These are phyloP conservation scores for Leptopilina drosophilae DNA, from an alignment of 2,888 invertebrate species.

Conservation along the genomic window DNA sequence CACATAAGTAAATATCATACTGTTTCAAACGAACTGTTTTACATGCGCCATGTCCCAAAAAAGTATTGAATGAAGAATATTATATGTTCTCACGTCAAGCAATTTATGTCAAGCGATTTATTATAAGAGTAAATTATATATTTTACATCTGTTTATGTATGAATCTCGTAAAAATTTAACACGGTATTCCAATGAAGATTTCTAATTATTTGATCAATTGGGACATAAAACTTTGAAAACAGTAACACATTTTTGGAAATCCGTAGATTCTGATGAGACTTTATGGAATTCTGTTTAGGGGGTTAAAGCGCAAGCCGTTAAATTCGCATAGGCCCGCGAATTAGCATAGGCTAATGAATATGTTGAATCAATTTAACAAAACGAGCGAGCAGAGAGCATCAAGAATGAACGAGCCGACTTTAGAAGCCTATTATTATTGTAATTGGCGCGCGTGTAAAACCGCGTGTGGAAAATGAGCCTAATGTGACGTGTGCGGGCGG, in stretches of 20 bases:
- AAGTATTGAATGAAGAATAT: no score
- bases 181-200: not conserved
- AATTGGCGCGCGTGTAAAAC: constrained; percentile 75
- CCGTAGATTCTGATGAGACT: constrained; percentile 14
- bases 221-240: not conserved
- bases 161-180: no score
- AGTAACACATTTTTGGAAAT: constrained; percentile 15
- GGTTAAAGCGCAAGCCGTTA: constrained; percentile 49
- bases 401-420: constrained; percentile 60
- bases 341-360: constrained; percentile 76
- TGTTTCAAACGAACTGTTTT: no score
- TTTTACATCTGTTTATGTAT: no score
- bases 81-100: no score
- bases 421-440: constrained; percentile 75
- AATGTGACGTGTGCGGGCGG: constrained; percentile 74
- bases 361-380: constrained; percentile 75
- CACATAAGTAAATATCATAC: no score
- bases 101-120: no score
- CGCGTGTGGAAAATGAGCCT: constrained; percentile 75
- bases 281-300: constrained; percentile 36
- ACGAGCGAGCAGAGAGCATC: constrained; percentile 65
- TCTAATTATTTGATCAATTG: not conserved
- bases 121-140: no score
- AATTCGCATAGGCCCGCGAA: constrained; percentile 56
- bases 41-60: no score